Base-by-base conservation (phyloP, 2,113 vertebrate species). In the Malurus cyaneus region DNA sequence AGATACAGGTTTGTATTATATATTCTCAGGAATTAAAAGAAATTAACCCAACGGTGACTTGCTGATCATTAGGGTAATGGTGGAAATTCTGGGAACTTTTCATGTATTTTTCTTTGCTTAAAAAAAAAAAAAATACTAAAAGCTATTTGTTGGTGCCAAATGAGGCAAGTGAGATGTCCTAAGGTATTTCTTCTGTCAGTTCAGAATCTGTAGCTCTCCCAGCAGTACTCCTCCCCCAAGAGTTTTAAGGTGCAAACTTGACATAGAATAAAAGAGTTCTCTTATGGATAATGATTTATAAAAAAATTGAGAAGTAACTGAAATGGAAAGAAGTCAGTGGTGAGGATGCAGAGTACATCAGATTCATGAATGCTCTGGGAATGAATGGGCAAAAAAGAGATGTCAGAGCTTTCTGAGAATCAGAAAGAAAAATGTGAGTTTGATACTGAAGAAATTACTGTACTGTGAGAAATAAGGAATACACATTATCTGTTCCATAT, bases 1-100 rank as follows among this genome's bases (percentile, higher is more conserved):
- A 62, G 28, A 28, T 18, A 12, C 0, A 41, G 4, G 3, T 56
- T 80, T 3, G 1, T 5, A 8, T n/a, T 88, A 26, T 5, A 13
- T 72, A 72, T 92, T 70, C 26, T 69, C 31, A 56, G 53, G 46
- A 76, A 60, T 9, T 19, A 21, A 44, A 90, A 78, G 12, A 44
- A 50, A 31, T 39, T 12, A 32, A 13, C 29, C 64, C 14, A 54
- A 3, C 9, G 6, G 10, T 65, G 56, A 41, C 25, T 54, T 15
- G 28, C 5, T 89, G 21, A 82, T 81, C 5, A 64, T 44, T 16
- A 56, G 18, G 18, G 14, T 76, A 44, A 41, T 26, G 20, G 16
- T 57, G 44, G 12, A 41, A 82, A 36, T 8, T 36, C 32, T 16
- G 18, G 29, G 34, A 82, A 76, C 6, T 47, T 80, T 56, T n/a